Evolutionary conservation across 2,113 vertebrate species (phyloP).

Genomic region (Bubo blakistoni): DNA sequence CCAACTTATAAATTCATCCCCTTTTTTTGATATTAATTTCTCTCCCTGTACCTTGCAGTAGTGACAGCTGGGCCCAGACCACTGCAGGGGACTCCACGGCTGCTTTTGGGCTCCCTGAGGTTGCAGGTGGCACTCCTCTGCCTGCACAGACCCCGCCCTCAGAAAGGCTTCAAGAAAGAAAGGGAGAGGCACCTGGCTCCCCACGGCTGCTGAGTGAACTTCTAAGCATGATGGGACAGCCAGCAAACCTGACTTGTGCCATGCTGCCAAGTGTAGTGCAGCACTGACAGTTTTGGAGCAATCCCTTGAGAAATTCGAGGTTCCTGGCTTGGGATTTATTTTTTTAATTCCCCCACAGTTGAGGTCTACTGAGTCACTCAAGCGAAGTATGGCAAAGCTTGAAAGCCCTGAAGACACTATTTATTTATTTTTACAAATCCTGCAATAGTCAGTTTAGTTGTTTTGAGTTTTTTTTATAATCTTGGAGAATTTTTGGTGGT

Average conservation of each 20-base stretch:
- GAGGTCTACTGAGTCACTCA: conserved; percentile 21
- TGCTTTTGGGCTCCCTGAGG: not conserved
- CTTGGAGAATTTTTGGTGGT: not conserved
- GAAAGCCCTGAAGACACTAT: conserved; percentile 4
- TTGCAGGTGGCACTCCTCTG: not conserved
- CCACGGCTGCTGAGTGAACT: not conserved
- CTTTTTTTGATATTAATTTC: not conserved
- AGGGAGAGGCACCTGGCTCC: not conserved
- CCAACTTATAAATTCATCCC: not conserved
- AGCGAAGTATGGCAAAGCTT: conserved; percentile 27
- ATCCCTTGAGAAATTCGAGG: not conserved
- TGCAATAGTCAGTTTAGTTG: conserved; percentile 43
- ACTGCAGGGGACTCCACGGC: accelerated
- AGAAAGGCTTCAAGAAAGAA: not conserved
- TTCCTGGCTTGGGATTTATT: not conserved
- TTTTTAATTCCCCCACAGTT: not conserved
- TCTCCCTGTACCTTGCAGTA: not conserved
- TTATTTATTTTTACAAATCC: conserved; percentile 66
- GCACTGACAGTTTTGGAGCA: not conserved
- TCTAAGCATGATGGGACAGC: not conserved
- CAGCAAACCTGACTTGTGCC: not conserved
- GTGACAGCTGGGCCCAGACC: not conserved
- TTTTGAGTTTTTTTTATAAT: not conserved
- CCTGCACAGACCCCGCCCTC: not conserved
- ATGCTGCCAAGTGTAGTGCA: not conserved